Percentiles rank a stretch among this genome's conserved stretches.
These are phyloP conservation scores for Chalcosyrphus nemorum DNA, from an alignment of 2,888 invertebrate genomes.

Conservation along the genomic window DNA sequence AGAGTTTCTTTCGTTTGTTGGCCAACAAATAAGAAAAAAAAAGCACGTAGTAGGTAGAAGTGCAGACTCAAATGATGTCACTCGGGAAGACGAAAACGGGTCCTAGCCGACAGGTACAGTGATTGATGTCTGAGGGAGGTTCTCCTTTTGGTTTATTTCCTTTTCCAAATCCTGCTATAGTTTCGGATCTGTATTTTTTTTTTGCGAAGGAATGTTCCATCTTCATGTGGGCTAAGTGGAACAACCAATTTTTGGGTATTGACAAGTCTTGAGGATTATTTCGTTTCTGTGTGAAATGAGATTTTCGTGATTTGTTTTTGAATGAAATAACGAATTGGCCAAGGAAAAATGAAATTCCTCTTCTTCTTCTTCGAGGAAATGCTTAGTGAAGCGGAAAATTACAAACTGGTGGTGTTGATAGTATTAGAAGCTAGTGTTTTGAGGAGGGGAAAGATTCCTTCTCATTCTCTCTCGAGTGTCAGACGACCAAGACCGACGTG, in stretches of 20 bases:
- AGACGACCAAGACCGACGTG: too few species aligned
- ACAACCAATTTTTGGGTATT: constrained; percentile 39
- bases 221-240: constrained; percentile 24
- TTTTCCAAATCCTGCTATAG: background rate
- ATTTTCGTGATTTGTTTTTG: constrained; percentile 43
- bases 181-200: background rate
- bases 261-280: constrained; percentile 30
- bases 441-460: too few species aligned
- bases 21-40: background rate
- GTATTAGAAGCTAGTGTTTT: background rate
- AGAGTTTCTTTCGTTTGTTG: constrained; percentile 18
- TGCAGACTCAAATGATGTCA: constrained; percentile 31
- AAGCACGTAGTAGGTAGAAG: background rate
- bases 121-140: constrained; percentile 57
- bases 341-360: background rate
- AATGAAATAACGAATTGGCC: constrained; percentile 26
- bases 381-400: constrained; percentile 28
- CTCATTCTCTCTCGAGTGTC: background rate
- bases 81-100: constrained; percentile 21
- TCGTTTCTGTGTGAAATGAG: constrained; percentile 25
- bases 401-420: constrained; percentile 9
- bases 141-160: background rate
- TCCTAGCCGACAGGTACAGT: constrained; percentile 56
- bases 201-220: background rate
- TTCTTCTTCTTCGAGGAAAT: constrained; percentile 8